Evolutionary conservation across 1,140 invertebrate genomes (phyloP), one percentile per base, ranked within the genome.

Genomic region (Meloidogyne floridensis): DNA sequence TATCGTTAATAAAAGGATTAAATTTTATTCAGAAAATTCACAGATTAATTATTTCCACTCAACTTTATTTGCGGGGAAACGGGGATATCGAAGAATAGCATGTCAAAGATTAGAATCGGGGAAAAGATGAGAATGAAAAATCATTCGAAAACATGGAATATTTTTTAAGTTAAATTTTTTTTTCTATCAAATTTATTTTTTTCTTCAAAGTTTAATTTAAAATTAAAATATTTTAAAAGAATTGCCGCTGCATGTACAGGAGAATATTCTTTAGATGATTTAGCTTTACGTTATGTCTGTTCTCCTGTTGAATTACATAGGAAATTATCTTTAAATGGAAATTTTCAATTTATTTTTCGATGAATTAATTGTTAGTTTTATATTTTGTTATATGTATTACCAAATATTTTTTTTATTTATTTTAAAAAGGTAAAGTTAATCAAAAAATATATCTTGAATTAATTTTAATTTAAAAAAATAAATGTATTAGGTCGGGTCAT

Each of bases 261-360:
- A 2, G 82, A 83, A 74, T 56, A 77, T 53, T 83, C 82, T 10
- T 69, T 83, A 51, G 82, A 83, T 54, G 82, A 83, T 56, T 72
- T 83, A 51, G 82, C 82, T 2, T 47, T 83, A 32, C 82, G 83
- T 54, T 83, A 83, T 76, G 53, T 72, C 13, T 84, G 83, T 84
- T 83, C 82, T 13, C 82, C 82, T 11, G 51, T 84, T 15, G 82
- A 83, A 47, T 70, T 83, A 32, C 65, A 85, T 56, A 70, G 54
- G 18, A 70, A 51, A 32, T 59, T 83, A 32, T 51, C 43, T 11
- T 54, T 56, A 18, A 83, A 71, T 32, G 82, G 82, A 72, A 84
- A 84, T 53, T 83, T 83, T 65, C 69, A 56, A 10, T 83, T 83
- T 69, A 83, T 83, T 71, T 51, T 72, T 4, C 81, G 82, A 8